phyloP scores from a whole-genome alignment of 2,113 vertebrate species.

The Caloenas nicobarica region DNA sequence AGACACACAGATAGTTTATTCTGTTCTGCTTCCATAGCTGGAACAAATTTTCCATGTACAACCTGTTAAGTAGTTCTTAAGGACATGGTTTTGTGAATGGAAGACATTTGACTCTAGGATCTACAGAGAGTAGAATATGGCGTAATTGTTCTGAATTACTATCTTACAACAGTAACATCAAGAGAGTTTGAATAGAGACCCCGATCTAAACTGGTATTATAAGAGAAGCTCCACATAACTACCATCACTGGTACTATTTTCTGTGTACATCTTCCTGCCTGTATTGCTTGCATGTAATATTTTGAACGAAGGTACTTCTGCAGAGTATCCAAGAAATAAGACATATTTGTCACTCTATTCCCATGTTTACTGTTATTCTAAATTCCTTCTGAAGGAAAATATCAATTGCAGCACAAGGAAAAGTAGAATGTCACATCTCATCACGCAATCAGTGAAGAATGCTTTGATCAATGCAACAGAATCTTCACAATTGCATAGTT shows the following conservation, averaged over 20 bases:
- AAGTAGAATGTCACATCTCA: neutral
- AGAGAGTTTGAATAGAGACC: neutral
- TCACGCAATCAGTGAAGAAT: neutral
- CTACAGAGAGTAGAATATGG: neutral
- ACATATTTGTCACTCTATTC: neutral
- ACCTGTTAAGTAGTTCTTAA: neutral
- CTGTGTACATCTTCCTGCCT: neutral
- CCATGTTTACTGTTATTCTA: neutral
- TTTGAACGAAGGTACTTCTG: neutral
- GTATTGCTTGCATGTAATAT: neutral
- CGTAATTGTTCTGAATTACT: neutral
- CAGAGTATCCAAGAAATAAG: neutral
- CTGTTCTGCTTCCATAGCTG: neutral
- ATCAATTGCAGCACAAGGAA: neutral
- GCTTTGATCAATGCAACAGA: neutral
- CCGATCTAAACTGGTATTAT: neutral
- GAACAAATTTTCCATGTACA: neutral
- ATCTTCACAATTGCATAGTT: neutral
- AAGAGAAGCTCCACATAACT: neutral
- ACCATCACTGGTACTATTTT: neutral
- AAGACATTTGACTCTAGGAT: neutral
- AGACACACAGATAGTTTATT: neutral
- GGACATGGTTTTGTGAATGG: neutral
- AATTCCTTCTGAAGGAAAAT: neutral
- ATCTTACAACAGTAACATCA: neutral